phyloP scores from a whole-genome alignment of 2,888 invertebrate species.

The Leptinotarsa haldemani region DNA sequence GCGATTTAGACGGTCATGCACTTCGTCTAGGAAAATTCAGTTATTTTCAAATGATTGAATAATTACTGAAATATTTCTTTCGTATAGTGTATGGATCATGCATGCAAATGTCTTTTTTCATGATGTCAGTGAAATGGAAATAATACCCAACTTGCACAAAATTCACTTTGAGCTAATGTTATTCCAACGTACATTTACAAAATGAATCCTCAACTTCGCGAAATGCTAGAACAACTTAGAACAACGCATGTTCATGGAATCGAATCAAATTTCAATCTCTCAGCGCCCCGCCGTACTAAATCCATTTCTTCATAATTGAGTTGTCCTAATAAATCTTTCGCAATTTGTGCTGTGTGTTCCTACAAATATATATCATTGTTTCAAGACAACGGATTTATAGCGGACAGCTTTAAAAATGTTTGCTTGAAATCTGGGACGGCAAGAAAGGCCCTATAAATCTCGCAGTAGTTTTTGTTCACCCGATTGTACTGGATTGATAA shows the following conservation, averaged over 20 bases:
- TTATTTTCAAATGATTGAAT: too few relatives aligned
- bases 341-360: conserved; percentile 25
- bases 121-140: too few relatives aligned
- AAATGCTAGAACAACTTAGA: too few relatives aligned
- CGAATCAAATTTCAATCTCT: conserved; percentile 5
- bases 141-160: too few relatives aligned
- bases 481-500: neutral
- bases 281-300: neutral
- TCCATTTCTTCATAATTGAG: conserved; percentile 27
- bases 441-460: conserved; percentile 16
- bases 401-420: conserved; percentile 30
- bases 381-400: conserved; percentile 29
- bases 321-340: conserved; percentile 36
- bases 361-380: conserved; percentile 34
- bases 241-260: neutral
- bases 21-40: too few relatives aligned
- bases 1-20: too few relatives aligned
- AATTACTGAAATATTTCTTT: too few relatives aligned
- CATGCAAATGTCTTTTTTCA: too few relatives aligned
- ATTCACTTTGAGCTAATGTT: too few relatives aligned
- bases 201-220: too few relatives aligned
- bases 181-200: too few relatives aligned
- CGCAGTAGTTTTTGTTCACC: neutral
- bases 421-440: conserved; percentile 19
- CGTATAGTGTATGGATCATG: too few relatives aligned